These are phyloP conservation scores for Heliconius erato DNA, from an alignment of 2,888 invertebrate genomes.

Conservation along the genomic window DNA sequence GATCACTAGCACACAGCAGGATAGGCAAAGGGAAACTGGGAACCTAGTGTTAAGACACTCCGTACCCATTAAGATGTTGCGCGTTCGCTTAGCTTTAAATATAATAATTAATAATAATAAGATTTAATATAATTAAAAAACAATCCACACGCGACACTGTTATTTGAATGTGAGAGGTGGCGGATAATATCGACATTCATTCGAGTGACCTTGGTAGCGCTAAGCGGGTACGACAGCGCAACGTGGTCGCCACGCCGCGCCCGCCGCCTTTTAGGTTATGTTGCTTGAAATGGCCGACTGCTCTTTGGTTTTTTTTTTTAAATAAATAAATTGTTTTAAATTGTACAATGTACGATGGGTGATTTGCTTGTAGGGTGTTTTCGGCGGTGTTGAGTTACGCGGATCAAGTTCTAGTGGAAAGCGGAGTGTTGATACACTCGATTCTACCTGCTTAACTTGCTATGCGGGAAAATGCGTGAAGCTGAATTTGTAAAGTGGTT, in stretches of 20 bases:
- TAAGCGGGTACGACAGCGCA: conserved; percentile 49
- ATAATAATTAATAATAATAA: background rate
- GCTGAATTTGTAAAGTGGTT: too few species aligned
- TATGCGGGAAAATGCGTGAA: too few species aligned
- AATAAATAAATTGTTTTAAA: background rate
- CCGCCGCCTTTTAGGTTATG: conserved; percentile 71
- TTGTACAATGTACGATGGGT: background rate
- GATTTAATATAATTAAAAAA: background rate
- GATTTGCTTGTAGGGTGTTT: background rate
- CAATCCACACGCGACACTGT: background rate
- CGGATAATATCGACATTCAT: conserved; percentile 24
- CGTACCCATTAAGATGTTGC: too few species aligned
- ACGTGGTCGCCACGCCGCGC: conserved; percentile 69
- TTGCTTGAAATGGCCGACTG: conserved; percentile 40
- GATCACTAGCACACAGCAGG: too few species aligned
- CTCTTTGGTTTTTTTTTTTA: background rate
- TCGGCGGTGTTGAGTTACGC: background rate
- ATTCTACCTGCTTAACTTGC: too few species aligned
- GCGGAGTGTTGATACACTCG: too few species aligned
- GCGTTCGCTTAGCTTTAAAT: too few species aligned
- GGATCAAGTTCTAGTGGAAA: background rate
- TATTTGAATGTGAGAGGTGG: conserved; percentile 37
- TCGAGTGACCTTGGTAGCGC: conserved; percentile 40
- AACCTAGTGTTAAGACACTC: too few species aligned
- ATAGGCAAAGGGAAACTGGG: too few species aligned